Percentiles rank a stretch among this genome's conserved stretches.
Conservation (phyloP, 1,140 invertebrate species). For the Octopus bimaculoides region DNA sequence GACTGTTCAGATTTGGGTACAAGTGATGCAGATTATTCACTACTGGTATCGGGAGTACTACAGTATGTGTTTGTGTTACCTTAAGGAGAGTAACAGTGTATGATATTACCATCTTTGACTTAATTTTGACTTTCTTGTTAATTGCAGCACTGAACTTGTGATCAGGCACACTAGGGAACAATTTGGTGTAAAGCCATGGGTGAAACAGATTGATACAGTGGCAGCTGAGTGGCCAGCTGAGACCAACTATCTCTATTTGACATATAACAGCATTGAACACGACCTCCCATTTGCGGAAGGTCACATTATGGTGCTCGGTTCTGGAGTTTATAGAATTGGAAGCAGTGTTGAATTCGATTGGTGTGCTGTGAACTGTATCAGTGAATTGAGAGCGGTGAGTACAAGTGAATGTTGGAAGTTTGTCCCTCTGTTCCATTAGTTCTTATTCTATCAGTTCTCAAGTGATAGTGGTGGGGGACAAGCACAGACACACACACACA, state of each 20-base stretch:
- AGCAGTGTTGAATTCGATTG: constrained; percentile 99
- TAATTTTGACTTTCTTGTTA: constrained; percentile 20
- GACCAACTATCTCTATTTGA: constrained; percentile 97
- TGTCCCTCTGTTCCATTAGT: too few species aligned
- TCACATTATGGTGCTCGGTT: constrained; percentile 73
- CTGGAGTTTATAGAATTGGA: constrained; percentile 97
- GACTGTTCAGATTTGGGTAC: too few species aligned
- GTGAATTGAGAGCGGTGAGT: constrained; percentile 79
- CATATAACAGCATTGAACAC: constrained; percentile 86
- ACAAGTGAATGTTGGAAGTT: too few species aligned
- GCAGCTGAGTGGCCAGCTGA: constrained; percentile 98
- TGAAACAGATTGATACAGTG: constrained; percentile 99
- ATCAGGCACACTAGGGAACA: constrained; percentile 55
- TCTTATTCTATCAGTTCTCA: too few species aligned
- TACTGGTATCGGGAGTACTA: too few species aligned
- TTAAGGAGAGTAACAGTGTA: too few species aligned
- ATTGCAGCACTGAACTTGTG: constrained; percentile 58
- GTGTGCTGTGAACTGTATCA: constrained; percentile 95
- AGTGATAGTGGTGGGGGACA: too few species aligned
- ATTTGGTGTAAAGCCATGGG: constrained; percentile 72
- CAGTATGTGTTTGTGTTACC: too few species aligned
- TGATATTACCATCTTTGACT: too few species aligned
- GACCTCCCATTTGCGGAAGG: constrained; percentile 82
- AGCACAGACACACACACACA: too few species aligned
- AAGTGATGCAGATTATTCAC: too few species aligned